Conservation (phyloP, 1,140 invertebrate genomes). For the Bombus superbus region DNA sequence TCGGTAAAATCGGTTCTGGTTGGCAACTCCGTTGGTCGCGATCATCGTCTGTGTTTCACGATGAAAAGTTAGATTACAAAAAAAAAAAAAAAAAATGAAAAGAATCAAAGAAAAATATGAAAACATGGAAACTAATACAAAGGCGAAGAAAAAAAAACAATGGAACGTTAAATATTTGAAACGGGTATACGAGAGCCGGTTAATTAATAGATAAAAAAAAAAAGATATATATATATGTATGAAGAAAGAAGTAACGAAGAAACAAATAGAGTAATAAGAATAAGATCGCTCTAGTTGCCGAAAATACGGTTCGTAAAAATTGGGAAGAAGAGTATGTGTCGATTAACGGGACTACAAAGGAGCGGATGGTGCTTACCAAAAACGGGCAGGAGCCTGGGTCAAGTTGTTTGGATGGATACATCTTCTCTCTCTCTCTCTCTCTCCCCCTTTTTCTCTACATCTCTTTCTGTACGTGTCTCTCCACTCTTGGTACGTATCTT, state of each 20-base stretch:
- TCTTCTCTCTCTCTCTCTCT: constrained; percentile 78
- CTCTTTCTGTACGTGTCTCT: constrained; percentile 65
- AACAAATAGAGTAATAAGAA: constrained; percentile 15
- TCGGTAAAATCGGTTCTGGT: constrained; percentile 40
- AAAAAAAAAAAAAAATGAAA: constrained; percentile 2
- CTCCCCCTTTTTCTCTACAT: constrained; percentile 71
- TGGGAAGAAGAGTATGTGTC: constrained; percentile 78
- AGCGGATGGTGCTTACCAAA: constrained; percentile 83
- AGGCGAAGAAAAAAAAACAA: background rate
- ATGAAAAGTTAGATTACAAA: constrained; percentile 14
- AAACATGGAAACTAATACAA: background rate
- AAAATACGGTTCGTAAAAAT: constrained; percentile 71
- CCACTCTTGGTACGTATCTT: constrained; percentile 60
- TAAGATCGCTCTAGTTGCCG: constrained; percentile 36
- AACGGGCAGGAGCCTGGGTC: constrained; percentile 82
- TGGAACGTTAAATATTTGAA: background rate
- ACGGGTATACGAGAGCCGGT: background rate
- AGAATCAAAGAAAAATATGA: background rate
- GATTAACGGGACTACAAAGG: constrained; percentile 82
- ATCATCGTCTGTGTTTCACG: background rate
- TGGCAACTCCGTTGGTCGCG: constrained; percentile 31
- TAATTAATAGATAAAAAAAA: constrained; percentile 6
- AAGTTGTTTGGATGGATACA: constrained; percentile 83
- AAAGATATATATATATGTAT: background rate
- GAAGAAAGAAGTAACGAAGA: constrained; percentile 26